Base-by-base conservation (phyloP, 2,888 invertebrate species). In the Sinelater perroti region DNA sequence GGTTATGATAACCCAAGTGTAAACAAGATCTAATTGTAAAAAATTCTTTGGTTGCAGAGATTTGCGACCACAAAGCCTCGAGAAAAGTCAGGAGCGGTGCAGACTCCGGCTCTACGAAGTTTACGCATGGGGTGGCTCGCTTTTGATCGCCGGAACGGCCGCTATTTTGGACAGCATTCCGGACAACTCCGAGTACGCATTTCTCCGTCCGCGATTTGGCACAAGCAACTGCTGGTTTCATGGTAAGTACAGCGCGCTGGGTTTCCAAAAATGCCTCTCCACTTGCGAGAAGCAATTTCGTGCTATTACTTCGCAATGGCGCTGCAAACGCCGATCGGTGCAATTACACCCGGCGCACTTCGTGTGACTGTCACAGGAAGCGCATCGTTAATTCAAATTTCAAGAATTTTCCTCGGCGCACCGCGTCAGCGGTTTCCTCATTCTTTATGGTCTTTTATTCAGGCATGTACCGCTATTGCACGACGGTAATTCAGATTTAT, bases 61-160 rank as follows among this genome's bases (percentile, higher is more conserved):
- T 80, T 85, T 93, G 76, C 85, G 93, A 50, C 92, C 93, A 62
- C 90, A 91, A 70, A 89, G 88, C 71, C 81, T 92, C 78, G 93
- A 93, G 79, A 91, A 91, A 77, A 88, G 89, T 67, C 93, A 93
- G 82, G 93, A 93, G 79, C 82, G 87, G 62, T 85, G 90, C 72
- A 85, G 93, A 53, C 83, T 93, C 68, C 84, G 91, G 53, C 82
- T 91, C 68, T 93, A 93, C 80, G 86, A 87, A 69, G 83, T 88
- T 69, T 93, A 93, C 80, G 93, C 93, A 62, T 93, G 92, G 91
- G 93, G 93, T 65, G 86, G 89, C 45, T 91, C 93, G 44, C 82
- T 92, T 64, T 70, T 89, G 65, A 87, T 93, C 68, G 87, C 91
- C 49, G 86, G 87, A 55, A 82, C 88, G 50, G 92, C 89, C 4